Percentiles rank a stretch among this genome's conserved stretches.
Evolutionary conservation across 2,113 vertebrate species (phyloP).

Genomic region (Naja naja): DNA sequence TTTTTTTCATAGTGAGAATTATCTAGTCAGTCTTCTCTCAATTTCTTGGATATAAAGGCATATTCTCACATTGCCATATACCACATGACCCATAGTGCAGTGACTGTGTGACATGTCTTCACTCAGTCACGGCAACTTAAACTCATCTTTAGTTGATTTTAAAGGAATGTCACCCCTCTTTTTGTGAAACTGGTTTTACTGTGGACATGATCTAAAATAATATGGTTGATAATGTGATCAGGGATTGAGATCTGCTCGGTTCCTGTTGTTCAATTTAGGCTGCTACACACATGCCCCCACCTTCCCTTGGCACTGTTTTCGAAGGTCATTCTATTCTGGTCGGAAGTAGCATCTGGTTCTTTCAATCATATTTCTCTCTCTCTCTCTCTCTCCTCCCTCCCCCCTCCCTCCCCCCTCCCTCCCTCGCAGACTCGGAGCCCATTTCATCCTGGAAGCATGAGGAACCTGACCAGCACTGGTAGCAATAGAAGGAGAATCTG

Average conservation of each 20-base stretch:
- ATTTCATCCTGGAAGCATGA: not conserved
- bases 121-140: not conserved
- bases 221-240: not conserved
- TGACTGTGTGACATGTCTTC: not conserved
- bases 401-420: too few species aligned
- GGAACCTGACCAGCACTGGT: not conserved
- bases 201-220: not conserved
- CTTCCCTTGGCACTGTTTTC: not conserved
- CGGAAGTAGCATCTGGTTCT: not conserved
- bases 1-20: not conserved
- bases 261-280: not conserved
- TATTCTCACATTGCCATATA: not conserved
- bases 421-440: not conserved
- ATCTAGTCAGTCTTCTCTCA: not conserved
- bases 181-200: not conserved
- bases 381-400: not conserved
- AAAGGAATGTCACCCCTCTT: not conserved
- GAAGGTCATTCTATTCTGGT: not conserved
- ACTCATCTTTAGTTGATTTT: not conserved
- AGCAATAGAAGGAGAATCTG: not conserved
- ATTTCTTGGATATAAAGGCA: not conserved
- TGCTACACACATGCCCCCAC: not conserved
- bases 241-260: not conserved
- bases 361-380: not conserved
- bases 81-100: not conserved